phyloP scores from a whole-genome alignment of 2,113 vertebrate genomes.

The Petromus typicus region DNA sequence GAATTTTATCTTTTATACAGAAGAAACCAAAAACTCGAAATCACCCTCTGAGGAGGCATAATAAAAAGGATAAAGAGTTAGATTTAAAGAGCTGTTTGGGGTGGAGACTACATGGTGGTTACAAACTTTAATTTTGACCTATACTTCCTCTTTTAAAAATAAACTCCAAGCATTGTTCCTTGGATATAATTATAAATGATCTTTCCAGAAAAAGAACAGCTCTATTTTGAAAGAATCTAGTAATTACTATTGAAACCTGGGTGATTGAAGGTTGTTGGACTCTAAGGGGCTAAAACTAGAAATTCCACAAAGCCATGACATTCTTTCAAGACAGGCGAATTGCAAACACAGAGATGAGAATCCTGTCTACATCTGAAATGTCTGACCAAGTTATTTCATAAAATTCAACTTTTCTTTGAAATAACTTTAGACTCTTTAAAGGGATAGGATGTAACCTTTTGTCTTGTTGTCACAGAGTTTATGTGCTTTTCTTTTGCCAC shows the following conservation, averaged over 20 bases:
- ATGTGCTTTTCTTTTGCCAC: not conserved
- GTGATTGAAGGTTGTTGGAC: constrained; percentile 76
- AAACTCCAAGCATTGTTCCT: constrained; percentile 75
- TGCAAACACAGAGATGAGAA: not conserved
- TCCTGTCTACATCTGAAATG: not conserved
- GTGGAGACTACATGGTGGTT: constrained; percentile 7
- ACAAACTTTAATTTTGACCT: constrained; percentile 71
- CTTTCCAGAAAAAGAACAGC: constrained; percentile 70
- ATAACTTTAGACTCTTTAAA: constrained; percentile 44
- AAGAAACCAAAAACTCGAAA: not conserved
- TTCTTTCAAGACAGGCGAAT: constrained; percentile 50
- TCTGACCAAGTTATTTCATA: constrained; percentile 41
- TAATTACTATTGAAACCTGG: constrained; percentile 72
- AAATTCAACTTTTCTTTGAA: constrained; percentile 46
- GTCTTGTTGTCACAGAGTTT: not conserved
- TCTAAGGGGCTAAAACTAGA: constrained; percentile 59
- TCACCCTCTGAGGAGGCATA: not conserved
- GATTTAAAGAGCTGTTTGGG: constrained; percentile 31
- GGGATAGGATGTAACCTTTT: not conserved
- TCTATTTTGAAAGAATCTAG: constrained; percentile 65
- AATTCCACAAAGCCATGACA: constrained; percentile 62
- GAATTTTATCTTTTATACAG: not conserved
- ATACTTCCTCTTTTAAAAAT: constrained; percentile 75
- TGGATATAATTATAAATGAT: constrained; percentile 75
- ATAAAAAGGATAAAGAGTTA: constrained; percentile 6